These are phyloP conservation scores for Pica pica DNA, from an alignment of 2,113 vertebrate genomes.

Conservation along the genomic window DNA sequence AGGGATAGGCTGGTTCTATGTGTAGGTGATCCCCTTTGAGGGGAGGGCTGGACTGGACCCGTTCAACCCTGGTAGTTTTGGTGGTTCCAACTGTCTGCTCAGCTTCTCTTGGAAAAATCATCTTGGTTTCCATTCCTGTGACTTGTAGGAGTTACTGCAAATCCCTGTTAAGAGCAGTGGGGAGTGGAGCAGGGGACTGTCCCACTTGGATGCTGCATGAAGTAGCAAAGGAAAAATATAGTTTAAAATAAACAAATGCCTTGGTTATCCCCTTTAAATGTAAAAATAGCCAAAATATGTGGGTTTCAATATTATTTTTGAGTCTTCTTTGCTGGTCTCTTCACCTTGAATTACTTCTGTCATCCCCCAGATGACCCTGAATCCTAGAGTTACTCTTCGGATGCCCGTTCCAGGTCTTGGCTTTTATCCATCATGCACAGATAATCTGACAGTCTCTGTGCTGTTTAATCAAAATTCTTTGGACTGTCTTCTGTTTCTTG, in stretches of 20 bases:
- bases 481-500: not conserved
- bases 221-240: not conserved
- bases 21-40: not conserved
- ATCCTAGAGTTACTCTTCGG: not conserved
- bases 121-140: not conserved
- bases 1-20: not conserved
- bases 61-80: not conserved
- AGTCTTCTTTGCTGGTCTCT: not conserved
- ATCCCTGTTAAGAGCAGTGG: not conserved
- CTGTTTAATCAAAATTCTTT: not conserved
- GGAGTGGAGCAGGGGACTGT: not conserved
- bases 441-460: not conserved
- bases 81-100: not conserved
- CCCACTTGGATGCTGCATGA: accelerated
- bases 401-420: not conserved
- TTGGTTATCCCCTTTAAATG: not conserved
- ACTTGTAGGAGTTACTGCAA: not conserved
- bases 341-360: not conserved
- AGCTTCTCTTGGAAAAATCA: not conserved
- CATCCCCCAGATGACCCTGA: not conserved
- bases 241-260: not conserved
- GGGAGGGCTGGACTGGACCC: not conserved
- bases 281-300: not conserved
- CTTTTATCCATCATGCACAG: not conserved
- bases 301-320: not conserved